Evolutionary conservation across 1,140 invertebrate genomes (phyloP), one percentile per base, ranked within the genome.

Genomic region (Anastrepha obliqua): DNA sequence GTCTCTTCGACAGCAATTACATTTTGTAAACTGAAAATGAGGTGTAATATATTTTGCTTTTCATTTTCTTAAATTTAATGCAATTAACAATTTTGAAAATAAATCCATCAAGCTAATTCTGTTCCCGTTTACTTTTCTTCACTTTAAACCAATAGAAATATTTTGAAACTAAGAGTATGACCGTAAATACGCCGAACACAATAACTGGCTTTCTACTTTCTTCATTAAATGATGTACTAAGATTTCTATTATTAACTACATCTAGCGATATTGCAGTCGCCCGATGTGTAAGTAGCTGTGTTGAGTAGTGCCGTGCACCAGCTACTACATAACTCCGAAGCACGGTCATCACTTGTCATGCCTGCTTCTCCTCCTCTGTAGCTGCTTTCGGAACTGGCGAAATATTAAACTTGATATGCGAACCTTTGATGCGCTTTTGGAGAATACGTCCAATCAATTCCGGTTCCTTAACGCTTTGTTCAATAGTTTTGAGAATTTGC

Each of bases 371-470:
- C n/a, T 55, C 70, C 15, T 74, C 11, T 65, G 29, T 51, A 11
- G 11, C 44, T 29, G 17, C 60, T n/a, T 1, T 85, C 3, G 13
- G 58, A 64, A 59, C 55, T 90, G 95, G 95, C 39, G 95, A 55
- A 86, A 96, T 93, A 90, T 94, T 95, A 89, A 96, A 96, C 90
- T 94, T 94, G 13, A 95, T 92, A 74, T 93, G 93, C 55, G 91
- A 93, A 44, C 94, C 94, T 91, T 95, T 95, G 8, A 89, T 90
- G 88, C 94, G 93, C 90, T 95, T 96, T 89, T 96, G 95, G 2
- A 95, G 91, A 67, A 95, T 90, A 91, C 93, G 94, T 0, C 94
- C 92, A 87, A 91, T 90, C 20, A 93, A 89, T 89, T 95, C 90
- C 6, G 93, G 90, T 85, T 94, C 93, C 87, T 94, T 94, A n/a